These are phyloP conservation scores for Macrostomum lignano DNA, from an alignment of 1,140 invertebrate genomes.

Conservation along the genomic window DNA sequence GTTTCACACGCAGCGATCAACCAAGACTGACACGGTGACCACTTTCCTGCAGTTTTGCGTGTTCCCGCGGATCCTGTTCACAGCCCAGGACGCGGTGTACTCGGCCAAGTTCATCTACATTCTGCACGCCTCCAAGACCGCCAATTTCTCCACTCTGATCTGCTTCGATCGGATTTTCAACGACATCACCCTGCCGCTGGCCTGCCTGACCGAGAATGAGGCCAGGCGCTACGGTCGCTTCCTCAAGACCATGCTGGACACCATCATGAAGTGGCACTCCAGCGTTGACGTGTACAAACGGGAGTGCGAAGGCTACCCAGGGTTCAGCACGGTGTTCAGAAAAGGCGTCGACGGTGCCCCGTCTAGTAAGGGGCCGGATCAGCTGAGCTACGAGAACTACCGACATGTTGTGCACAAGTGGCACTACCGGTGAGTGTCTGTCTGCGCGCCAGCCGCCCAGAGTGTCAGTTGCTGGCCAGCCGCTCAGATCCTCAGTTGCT, in stretches of 20 bases:
- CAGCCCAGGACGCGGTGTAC: conserved; percentile 69
- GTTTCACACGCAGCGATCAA: conserved; percentile 44
- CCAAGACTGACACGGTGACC: neutral
- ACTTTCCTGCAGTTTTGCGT: conserved; percentile 67
- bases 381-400: conserved; percentile 75
- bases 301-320: conserved; percentile 75
- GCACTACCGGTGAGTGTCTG: too few species aligned
- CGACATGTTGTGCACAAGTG: conserved; percentile 90
- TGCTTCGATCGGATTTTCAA: conserved; percentile 94
- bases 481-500: too few species aligned
- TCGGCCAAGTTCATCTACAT: conserved; percentile 86
- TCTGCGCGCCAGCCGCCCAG: too few species aligned
- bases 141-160: conserved; percentile 81
- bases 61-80: conserved; percentile 77
- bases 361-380: conserved; percentile 48
- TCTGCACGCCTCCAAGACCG: conserved; percentile 70
- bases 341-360: conserved; percentile 43
- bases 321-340: conserved; percentile 81
- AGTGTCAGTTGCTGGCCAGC: too few species aligned
- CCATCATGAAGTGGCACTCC: conserved; percentile 80
- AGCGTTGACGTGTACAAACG: conserved; percentile 56
- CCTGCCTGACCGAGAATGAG: conserved; percentile 86
- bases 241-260: conserved; percentile 60
- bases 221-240: conserved; percentile 81
- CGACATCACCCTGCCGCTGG: conserved; percentile 86